Evolutionary conservation across 2,888 invertebrate species (phyloP), one percentile per base, ranked within the genome.

Genomic region (Chrysomela aeneicollis): DNA sequence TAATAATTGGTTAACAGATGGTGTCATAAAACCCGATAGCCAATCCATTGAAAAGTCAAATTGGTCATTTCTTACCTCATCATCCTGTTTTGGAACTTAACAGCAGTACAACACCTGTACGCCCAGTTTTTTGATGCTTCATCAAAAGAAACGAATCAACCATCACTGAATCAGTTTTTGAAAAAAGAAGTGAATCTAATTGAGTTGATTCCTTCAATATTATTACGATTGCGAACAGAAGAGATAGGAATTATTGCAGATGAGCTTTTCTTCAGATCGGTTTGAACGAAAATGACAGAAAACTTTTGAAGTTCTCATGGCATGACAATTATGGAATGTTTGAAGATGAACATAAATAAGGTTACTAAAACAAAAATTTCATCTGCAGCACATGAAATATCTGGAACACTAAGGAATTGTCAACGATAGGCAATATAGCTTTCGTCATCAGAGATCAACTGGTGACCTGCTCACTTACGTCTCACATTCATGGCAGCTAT

Each of bases 191-290:
- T n/a, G n/a, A n/a, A n/a, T n/a, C n/a, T 61, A 17, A 71, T 72
- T 17, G 69, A 69, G 22, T 32, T 58, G 10, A 63, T 69, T 47
- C 70, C 68, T 3, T 15, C 52, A 9, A 37, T 71, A 37, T 53
- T 73, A 0, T 35, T 64, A 9, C 59, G 62, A 26, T 75, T 75
- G 61, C 53, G 73, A 26, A 42, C 60, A 18, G 22, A 64, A n/a
- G 21, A 59, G 37, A 64, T 71, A 53, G 76, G 74, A 6, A 64
- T 73, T 1, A 62, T 69, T 5, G 50, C 10, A 53, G 66, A 17
- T 75, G 75, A 57, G 77, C 76, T 1, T 78, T 79, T 66, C 66
- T 76, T 21, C 76, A 76, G 69, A 74, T 78, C n/a, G 66, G 64
- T 22, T 35, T 76, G 1, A 37, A 60, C 0, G 46, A 64, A 60